Base-by-base conservation (phyloP, 2,113 vertebrate genomes). In the Coturnix japonica region DNA sequence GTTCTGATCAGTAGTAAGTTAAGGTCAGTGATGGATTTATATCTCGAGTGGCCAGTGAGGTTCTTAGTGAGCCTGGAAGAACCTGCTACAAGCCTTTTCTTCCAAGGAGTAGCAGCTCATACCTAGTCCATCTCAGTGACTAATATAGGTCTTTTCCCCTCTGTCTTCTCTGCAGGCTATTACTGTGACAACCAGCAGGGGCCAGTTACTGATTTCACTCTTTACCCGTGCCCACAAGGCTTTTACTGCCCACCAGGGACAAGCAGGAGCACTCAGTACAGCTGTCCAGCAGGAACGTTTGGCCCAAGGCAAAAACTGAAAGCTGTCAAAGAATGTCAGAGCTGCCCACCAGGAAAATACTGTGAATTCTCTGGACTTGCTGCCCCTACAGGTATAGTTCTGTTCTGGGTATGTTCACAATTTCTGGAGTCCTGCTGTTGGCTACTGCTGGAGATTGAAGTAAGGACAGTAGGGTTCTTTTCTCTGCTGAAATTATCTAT, bases 201-300 rank as follows among this genome's bases (percentile, higher is more conserved):
- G 26, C 96, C 96, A 8, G 43, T 97, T 75, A 98, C 95, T 31
- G 96, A 95, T 71, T 98, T 98, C 35, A 96, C 96, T 44, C 96
- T 96, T 22, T 97, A 96, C 90, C 98, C 97, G 1, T 99, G 99
- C 91, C 98, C 98, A 3, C 95, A 61, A 87, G 98, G 99, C 26
- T 98, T 98, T 94, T 99, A 98, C 93, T 99, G 99, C 91, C 98
- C 98, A 19, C 61, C 82, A 64, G 98, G 98, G 54, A 99, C 98
- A 4, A 88, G 79, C 43, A 35, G 95, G 33, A 96, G 98, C 63
- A 97, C 96, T 43, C 97, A 98, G 78, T 92, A 98, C 93, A 97
- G 98, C 88, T 99, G 98, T 80, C 98, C 99, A 8, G 60, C 87
- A 6, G 98, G 98, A 65, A 98, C 98, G 31, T 99, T 98, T 26